phyloP scores from a whole-genome alignment of 2,113 vertebrate genomes.

The Poeciliopsis occidentalis region DNA sequence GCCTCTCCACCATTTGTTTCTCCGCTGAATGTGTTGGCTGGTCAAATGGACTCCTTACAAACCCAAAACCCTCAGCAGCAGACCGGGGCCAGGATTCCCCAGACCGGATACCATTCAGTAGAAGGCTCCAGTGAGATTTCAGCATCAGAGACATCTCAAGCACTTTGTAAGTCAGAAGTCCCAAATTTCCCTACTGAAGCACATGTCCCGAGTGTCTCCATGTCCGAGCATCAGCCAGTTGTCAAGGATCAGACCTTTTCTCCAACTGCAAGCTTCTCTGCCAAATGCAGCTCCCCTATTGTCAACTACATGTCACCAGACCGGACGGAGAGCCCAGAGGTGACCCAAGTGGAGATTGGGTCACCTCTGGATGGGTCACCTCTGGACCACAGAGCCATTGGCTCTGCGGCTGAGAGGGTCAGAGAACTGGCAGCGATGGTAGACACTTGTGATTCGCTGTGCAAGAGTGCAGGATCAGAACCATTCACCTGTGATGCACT shows the following conservation, averaged over 20 bases:
- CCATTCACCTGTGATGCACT: neutral
- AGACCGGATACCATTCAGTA: conserved; percentile 44
- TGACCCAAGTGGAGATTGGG: conserved; percentile 23
- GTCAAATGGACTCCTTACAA: conserved; percentile 27
- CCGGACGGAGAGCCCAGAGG: conserved; percentile 76
- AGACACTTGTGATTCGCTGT: conserved; percentile 10
- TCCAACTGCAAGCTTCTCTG: conserved; percentile 46
- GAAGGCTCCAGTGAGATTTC: conserved; percentile 60
- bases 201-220: conserved; percentile 82
- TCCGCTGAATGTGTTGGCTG: conserved; percentile 3
- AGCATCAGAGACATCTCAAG: conserved; percentile 67
- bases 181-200: conserved; percentile 86
- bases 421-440: conserved; percentile 46
- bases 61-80: conserved; percentile 12
- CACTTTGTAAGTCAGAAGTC: conserved; percentile 81
- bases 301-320: conserved; percentile 85
- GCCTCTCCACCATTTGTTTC: conserved; percentile 71
- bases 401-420: conserved; percentile 37
- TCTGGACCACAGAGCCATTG: conserved; percentile 5
- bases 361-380: too few species aligned
- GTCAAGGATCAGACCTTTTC: conserved; percentile 83
- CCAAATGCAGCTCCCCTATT: conserved; percentile 60
- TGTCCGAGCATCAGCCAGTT: conserved; percentile 78
- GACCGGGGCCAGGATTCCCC: conserved; percentile 48
- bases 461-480: neutral